Evolutionary conservation across 2,888 invertebrate species (phyloP).

Genomic region (Leptopilina drosophilae): DNA sequence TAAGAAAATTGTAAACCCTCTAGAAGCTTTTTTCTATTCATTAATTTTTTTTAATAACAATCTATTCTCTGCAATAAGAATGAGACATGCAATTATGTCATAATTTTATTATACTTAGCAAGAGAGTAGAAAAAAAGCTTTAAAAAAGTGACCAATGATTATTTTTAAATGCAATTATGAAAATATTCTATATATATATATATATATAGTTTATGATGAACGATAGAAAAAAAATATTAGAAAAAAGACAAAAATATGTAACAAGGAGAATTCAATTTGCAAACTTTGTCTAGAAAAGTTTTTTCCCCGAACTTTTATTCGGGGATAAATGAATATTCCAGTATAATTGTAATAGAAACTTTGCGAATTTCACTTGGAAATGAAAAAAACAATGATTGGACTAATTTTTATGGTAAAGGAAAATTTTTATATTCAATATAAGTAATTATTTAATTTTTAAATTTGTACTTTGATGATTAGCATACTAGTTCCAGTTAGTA

Average conservation of each 20-base stretch:
- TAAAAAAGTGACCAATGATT: background rate
- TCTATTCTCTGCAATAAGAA: background rate
- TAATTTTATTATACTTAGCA: background rate
- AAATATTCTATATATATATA: too few species aligned
- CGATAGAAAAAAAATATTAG: background rate
- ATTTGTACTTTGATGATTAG: too few species aligned
- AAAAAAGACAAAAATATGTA: background rate
- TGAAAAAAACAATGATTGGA: too few species aligned
- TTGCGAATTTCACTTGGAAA: too few species aligned
- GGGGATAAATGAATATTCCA: too few species aligned
- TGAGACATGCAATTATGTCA: slow-evolving; percentile 6
- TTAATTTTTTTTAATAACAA: background rate
- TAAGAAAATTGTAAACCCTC: background rate
- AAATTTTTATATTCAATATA: too few species aligned
- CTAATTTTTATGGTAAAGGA: too few species aligned
- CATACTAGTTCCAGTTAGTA: too few species aligned
- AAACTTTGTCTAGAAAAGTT: background rate
- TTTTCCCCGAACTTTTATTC: too few species aligned
- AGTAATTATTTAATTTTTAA: too few species aligned
- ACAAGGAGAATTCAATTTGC: background rate
- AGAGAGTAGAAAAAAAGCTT: background rate
- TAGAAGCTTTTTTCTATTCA: background rate
- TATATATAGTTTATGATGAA: background rate
- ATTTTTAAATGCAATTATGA: background rate
- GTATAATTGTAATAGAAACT: too few species aligned